Conservation (phyloP, 53 echinoderm and acorn worm species). For the Echinarachnius parma region DNA sequence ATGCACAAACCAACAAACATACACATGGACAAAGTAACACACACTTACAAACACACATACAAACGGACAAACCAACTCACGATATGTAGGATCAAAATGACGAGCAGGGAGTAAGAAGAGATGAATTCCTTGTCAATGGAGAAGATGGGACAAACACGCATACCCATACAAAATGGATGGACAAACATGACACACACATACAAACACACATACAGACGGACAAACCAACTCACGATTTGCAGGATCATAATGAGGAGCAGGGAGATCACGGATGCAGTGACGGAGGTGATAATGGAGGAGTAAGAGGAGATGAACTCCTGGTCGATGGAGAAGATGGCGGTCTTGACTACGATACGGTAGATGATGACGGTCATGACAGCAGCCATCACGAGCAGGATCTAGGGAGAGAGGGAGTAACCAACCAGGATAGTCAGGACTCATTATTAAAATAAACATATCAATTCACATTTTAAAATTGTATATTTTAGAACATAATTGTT, state of each 20-base stretch:
- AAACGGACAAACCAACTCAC: no score
- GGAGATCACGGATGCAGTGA: slow-evolving; percentile 84
- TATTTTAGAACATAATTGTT: no score
- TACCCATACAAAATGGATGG: no score
- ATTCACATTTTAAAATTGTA: no score
- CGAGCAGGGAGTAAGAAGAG: slow-evolving; percentile 81
- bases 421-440: no score
- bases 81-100: slow-evolving; percentile 80
- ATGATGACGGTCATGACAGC: slow-evolving; percentile 88
- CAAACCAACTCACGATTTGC: slow-evolving; percentile 90
- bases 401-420: background rate
- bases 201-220: background rate
- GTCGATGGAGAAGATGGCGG: slow-evolving; percentile 61
- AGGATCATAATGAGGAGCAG: slow-evolving; percentile 91
- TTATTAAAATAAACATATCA: no score
- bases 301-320: slow-evolving; percentile 81
- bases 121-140: slow-evolving; percentile 66
- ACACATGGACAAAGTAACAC: no score
- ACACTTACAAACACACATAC: no score
- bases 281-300: slow-evolving; percentile 89
- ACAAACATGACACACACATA: no score
- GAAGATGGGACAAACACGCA: no score
- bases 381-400: slow-evolving; percentile 92
- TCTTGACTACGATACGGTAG: slow-evolving; percentile 90
- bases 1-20: no score